These are phyloP conservation scores for Drosophila seguyi DNA, from an alignment of 1,140 invertebrate species.

Conservation along the genomic window DNA sequence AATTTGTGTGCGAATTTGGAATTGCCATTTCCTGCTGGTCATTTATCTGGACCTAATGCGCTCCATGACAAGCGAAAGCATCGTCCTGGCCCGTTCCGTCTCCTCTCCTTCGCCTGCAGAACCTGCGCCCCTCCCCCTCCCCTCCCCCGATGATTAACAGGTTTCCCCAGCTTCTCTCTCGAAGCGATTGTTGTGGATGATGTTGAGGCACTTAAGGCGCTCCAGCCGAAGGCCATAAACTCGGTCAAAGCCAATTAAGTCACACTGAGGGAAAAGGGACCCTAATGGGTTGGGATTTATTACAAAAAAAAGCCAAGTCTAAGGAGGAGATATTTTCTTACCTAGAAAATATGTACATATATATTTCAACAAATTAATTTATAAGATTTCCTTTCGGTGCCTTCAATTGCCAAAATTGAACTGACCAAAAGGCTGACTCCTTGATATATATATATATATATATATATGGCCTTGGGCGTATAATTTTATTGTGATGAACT, in stretches of 20 bases:
- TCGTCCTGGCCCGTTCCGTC: slow-evolving; percentile 8
- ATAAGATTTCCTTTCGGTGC: neutral
- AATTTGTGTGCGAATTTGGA: slow-evolving; percentile 58
- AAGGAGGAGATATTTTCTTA: too few relatives aligned
- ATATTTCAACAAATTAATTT: neutral
- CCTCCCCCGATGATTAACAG: slow-evolving; percentile 42
- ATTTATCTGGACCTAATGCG: slow-evolving; percentile 62
- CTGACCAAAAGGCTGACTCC: too few relatives aligned
- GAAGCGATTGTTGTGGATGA: slow-evolving; percentile 31
- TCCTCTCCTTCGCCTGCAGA: neutral
- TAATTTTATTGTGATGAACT: slow-evolving; percentile 84
- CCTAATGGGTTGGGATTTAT: too few relatives aligned
- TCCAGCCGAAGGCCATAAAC: slow-evolving; percentile 26
- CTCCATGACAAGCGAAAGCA: slow-evolving; percentile 65
- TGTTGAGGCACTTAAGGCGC: slow-evolving; percentile 39
- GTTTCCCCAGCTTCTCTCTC: slow-evolving; percentile 8
- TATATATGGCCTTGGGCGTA: slow-evolving; percentile 60
- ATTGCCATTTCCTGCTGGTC: slow-evolving; percentile 62
- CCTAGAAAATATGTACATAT: too few relatives aligned
- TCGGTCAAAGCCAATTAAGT: slow-evolving; percentile 40
- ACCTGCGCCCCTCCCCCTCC: neutral
- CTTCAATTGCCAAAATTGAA: neutral
- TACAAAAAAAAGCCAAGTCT: too few relatives aligned
- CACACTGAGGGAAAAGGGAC: slow-evolving; percentile 5
- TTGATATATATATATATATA: too few relatives aligned